Percentiles rank a stretch among this genome's conserved stretches.
Evolutionary conservation across 2,113 vertebrate species (phyloP).

Genomic region (Hoplias malabaricus): DNA sequence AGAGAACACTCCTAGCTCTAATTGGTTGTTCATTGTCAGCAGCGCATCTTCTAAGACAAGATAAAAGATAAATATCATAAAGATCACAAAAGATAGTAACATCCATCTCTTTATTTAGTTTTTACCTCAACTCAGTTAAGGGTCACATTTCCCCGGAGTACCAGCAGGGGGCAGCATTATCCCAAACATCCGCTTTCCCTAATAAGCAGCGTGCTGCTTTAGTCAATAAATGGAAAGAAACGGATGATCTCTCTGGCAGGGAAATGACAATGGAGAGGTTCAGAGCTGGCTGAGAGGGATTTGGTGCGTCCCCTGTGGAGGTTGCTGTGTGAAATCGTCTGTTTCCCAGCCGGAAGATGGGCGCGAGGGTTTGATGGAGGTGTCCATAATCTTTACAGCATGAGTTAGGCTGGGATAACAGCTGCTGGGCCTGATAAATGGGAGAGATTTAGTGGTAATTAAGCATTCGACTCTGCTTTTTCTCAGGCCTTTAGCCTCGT

Average conservation of each 20-base stretch:
- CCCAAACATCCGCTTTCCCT: background rate
- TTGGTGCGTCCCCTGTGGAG: conserved; percentile 41
- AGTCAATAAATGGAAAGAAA: conserved; percentile 9
- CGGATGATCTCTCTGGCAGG: background rate
- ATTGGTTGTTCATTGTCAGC: too few species aligned
- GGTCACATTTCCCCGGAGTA: too few species aligned
- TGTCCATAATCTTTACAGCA: conserved; percentile 21
- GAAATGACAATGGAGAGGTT: conserved; percentile 30
- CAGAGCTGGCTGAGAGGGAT: conserved; percentile 28
- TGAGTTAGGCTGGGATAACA: background rate
- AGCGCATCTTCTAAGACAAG: too few species aligned
- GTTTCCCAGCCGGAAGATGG: conserved; percentile 12
- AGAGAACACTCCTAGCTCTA: too few species aligned
- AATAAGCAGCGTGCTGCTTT: conserved; percentile 1
- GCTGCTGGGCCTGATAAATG: conserved; percentile 47
- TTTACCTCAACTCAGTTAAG: too few species aligned
- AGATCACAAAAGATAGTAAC: too few species aligned
- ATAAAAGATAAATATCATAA: background rate
- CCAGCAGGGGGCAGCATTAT: conserved; percentile 43
- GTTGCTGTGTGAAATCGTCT: conserved; percentile 24
- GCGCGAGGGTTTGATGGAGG: background rate
- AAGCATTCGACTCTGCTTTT: conserved; percentile 35
- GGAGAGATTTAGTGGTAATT: conserved; percentile 47
- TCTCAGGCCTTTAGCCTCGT: conserved; percentile 18
- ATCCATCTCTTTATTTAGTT: too few species aligned